Evolutionary conservation across 2,797 vertebrate species (phyloP).

Genomic region (Poeciliopsis paucimaculata): DNA sequence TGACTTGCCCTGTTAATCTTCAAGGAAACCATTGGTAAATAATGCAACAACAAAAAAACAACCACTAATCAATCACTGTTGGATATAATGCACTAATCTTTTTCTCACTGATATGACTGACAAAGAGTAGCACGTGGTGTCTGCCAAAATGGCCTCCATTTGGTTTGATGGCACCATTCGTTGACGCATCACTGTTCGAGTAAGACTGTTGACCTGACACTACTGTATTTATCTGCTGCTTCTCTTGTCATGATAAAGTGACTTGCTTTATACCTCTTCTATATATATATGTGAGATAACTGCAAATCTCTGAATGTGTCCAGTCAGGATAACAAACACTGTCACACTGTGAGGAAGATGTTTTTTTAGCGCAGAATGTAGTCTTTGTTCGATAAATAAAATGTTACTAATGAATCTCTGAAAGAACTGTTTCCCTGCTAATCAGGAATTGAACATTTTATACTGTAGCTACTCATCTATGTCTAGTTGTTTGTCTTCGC

Average conservation of each 20-base stretch:
- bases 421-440: constrained; percentile 18
- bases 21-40: neutral
- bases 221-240: constrained; percentile 26
- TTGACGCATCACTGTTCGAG: neutral
- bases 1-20: constrained; percentile 25
- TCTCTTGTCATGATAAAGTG: constrained; percentile 70
- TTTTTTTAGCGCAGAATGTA: constrained; percentile 60
- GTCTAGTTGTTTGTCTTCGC: constrained; percentile 23
- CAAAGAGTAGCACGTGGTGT: constrained; percentile 24
- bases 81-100: constrained; percentile 62
- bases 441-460: constrained; percentile 38
- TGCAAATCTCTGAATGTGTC: constrained; percentile 66
- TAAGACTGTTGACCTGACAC: neutral
- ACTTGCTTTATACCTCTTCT: constrained; percentile 58
- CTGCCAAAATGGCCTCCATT: neutral
- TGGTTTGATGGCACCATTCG: neutral
- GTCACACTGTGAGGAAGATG: constrained; percentile 38
- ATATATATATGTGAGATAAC: constrained; percentile 65
- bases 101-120: constrained; percentile 68
- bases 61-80: constrained; percentile 46
- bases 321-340: constrained; percentile 39
- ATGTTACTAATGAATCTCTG: neutral
- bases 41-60: neutral
- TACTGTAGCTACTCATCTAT: constrained; percentile 31
- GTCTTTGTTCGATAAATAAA: constrained; percentile 34